phyloP scores from a whole-genome alignment of 1,140 invertebrate genomes.

The Platorchestia sp. region DNA sequence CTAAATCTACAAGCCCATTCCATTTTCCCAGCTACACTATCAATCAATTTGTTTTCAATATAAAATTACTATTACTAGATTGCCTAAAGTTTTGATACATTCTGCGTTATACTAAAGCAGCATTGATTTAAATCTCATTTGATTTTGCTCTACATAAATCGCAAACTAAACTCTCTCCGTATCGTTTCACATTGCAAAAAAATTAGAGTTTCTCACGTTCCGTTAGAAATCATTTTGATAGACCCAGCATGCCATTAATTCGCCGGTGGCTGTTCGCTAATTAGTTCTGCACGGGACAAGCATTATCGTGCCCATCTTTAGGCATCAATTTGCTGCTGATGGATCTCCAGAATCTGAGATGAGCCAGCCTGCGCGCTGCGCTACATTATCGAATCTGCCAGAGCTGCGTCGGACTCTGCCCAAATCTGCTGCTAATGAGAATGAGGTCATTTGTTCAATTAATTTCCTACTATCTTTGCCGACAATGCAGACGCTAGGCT shows the following conservation, averaged over 20 bases:
- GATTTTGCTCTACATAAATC: background rate
- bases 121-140: background rate
- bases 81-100: no score
- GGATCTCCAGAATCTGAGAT: background rate
- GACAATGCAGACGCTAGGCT: background rate
- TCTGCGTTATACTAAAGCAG: no score
- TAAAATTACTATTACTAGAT: no score
- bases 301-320: conserved; percentile 7
- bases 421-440: background rate
- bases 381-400: background rate
- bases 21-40: no score
- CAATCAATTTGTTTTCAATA: no score
- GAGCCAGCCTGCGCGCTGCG: background rate
- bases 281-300: background rate
- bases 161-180: background rate
- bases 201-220: background rate
- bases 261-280: background rate
- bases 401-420: background rate
- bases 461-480: background rate
- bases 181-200: background rate
- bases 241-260: background rate
- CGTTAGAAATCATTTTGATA: background rate
- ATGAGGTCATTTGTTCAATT: background rate
- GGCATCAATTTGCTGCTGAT: background rate
- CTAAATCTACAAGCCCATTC: no score